Base-by-base conservation (phyloP, 1,140 invertebrate species). In the Drosophila burlai region DNA sequence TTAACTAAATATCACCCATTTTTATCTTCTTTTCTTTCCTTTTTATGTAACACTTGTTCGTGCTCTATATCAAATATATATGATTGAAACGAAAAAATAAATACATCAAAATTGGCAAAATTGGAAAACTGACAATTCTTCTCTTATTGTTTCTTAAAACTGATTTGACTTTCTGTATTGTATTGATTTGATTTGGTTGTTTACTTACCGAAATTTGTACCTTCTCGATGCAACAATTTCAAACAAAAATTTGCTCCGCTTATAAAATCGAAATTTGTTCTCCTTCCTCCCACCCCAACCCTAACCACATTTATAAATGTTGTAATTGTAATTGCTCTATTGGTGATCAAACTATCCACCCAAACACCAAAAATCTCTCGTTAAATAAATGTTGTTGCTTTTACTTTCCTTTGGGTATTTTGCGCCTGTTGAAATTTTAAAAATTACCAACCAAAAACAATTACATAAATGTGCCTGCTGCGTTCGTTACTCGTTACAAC, bases 21-120 rank as follows among this genome's bases (percentile, higher is more conserved):
- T 84, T 92, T 92, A 81, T 92, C 89, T 92, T 90, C 86, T 92
- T 92, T 92, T 92, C 86, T 92, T 92, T 91, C 81, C 87, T 92
- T 92, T 92, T 92, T 87, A 87, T 87, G 84, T 87, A 87, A 87
- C 84, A 87, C 84, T 89, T 87, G 84, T 87, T 89, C 84, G 83
- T 92, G 90, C 91, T 92, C 91, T 92, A 80, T 89, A 89, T 71
- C 55, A 90, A 89, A 90, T 78, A 82, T 68, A 78, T 89, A 87
- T 83, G 74, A 82, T 80, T 60, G 68, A 74, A 55, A 76, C 72
- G 62, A 71, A 83, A 78, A 77, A 61, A 74, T 59, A 57, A 49
- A 76, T 58, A 83, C 73, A 90, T 89, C 85, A 90, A 87, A 91
- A 92, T 91, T 92, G 83, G 82, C 77, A 91, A 91, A 87, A 87